Evolutionary conservation across 2,113 vertebrate species (phyloP).

Genomic region (Amphiprion ocellaris): DNA sequence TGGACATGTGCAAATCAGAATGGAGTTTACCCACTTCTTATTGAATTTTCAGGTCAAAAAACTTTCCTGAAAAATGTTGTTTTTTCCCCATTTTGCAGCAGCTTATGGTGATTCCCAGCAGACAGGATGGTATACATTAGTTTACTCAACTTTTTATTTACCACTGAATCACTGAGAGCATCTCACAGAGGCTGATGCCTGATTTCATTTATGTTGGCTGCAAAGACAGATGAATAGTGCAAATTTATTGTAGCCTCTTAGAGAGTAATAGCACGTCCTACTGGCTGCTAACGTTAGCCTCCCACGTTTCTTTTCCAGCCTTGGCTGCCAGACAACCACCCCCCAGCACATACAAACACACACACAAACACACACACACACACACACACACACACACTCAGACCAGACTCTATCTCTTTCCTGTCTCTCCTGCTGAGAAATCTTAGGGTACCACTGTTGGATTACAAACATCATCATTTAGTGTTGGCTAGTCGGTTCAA

Average conservation of each 20-base stretch:
- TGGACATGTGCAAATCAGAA: neutral
- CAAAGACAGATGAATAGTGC: constrained; percentile 52
- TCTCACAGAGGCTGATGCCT: constrained; percentile 36
- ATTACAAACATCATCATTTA: constrained; percentile 76
- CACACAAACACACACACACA: constrained; percentile 1
- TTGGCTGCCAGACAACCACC: constrained; percentile 65
- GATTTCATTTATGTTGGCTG: constrained; percentile 38
- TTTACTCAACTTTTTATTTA: constrained; percentile 48
- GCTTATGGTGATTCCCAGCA: constrained; percentile 10
- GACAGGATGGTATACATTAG: constrained; percentile 9
- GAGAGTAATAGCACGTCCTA: constrained; percentile 66
- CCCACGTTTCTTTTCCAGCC: constrained; percentile 60
- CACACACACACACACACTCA: constrained; percentile 13
- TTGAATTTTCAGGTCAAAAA: constrained; percentile 2
- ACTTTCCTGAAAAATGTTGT: neutral
- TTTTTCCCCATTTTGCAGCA: neutral
- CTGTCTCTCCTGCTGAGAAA: constrained; percentile 66
- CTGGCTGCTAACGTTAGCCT: constrained; percentile 65
- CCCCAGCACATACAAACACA: neutral
- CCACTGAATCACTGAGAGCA: constrained; percentile 47
- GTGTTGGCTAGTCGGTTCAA: constrained; percentile 39
- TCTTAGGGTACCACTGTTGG: constrained; percentile 59
- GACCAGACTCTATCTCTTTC: constrained; percentile 29
- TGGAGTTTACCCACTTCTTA: neutral
- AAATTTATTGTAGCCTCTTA: constrained; percentile 71